Evolutionary conservation across 2,797 vertebrate genomes (phyloP).

Genomic region (Phrynocephalus forsythii): DNA sequence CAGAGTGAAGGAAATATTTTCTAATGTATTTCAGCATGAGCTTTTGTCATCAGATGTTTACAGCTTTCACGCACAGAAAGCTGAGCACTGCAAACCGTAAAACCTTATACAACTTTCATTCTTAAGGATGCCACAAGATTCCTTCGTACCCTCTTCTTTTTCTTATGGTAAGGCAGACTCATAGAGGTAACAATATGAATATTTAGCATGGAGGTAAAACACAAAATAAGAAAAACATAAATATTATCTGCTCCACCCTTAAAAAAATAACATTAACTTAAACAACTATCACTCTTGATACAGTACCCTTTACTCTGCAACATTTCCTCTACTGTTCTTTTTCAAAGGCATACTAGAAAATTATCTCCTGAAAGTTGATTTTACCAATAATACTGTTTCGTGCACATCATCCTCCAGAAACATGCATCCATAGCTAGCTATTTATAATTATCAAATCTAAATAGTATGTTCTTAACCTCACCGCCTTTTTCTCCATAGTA

Average conservation of each 20-base stretch:
- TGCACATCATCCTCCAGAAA: background rate
- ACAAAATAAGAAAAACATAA: background rate
- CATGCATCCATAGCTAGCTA: background rate
- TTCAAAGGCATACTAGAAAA: background rate
- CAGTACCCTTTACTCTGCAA: background rate
- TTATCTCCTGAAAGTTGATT: background rate
- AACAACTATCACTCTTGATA: background rate
- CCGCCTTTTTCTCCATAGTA: background rate
- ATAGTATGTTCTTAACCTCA: conserved; percentile 65
- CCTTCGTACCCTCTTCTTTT: no score
- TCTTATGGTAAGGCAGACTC: no score
- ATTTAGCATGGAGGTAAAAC: background rate
- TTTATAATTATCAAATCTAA: conserved; percentile 64
- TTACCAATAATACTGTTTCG: background rate
- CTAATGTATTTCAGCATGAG: no score
- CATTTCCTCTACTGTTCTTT: background rate
- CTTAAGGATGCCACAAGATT: no score
- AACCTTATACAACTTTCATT: no score
- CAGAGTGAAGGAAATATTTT: background rate
- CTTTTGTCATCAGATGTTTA: no score
- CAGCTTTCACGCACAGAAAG: no score
- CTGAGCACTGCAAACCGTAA: no score
- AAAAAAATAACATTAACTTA: background rate
- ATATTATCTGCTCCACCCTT: no score
- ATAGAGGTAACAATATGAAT: no score